phyloP scores from a whole-genome alignment of 2,797 vertebrate genomes.

The Mycteria americana region DNA sequence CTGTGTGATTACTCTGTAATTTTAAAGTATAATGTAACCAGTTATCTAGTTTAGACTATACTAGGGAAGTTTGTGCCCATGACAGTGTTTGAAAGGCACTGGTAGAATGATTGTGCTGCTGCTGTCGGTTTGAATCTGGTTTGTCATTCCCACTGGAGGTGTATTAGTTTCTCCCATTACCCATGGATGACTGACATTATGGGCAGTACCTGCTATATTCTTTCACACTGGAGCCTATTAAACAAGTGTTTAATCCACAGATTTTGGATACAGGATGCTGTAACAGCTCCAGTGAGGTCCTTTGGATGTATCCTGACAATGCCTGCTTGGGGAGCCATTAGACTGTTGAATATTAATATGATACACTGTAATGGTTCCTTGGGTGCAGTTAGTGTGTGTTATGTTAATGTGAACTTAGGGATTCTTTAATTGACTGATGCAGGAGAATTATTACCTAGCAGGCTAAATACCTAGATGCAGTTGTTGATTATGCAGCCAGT shows the following conservation, averaged over 20 bases:
- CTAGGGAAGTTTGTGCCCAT: background rate
- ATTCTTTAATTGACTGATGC: background rate
- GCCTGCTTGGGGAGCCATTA: background rate
- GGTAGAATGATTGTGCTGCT: background rate
- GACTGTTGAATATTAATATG: background rate
- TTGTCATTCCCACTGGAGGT: background rate
- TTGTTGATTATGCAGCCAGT: background rate
- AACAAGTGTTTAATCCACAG: conserved; percentile 14
- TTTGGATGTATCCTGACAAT: background rate
- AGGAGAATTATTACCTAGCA: background rate
- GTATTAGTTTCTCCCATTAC: background rate
- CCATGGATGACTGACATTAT: background rate
- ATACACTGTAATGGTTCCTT: background rate
- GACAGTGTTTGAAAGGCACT: background rate
- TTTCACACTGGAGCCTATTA: background rate
- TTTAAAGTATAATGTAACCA: background rate
- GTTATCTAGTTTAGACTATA: background rate
- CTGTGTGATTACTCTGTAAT: background rate
- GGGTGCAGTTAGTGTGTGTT: background rate
- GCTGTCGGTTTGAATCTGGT: background rate
- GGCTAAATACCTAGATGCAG: background rate
- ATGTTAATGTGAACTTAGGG: background rate
- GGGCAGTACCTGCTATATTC: background rate
- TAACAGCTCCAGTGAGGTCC: background rate
- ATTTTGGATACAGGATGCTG: conserved; percentile 1